These are phyloP conservation scores for Caiman crocodilus DNA, from an alignment of 2,797 vertebrate species.

Conservation along the genomic window DNA sequence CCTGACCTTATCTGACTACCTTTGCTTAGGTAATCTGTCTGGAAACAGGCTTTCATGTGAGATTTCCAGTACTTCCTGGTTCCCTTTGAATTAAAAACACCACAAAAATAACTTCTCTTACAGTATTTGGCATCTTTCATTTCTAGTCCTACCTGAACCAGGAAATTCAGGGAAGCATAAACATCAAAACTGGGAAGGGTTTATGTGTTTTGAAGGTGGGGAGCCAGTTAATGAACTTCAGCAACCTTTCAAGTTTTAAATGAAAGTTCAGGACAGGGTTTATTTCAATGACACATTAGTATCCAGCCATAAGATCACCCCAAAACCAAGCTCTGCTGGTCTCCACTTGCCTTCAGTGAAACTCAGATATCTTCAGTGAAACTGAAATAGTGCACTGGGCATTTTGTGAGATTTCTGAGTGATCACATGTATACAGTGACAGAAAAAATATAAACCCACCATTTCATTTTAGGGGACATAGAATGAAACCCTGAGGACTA, in stretches of 20 bases:
- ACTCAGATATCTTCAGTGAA: neutral
- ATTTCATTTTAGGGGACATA: too few relatives aligned
- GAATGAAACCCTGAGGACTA: too few relatives aligned
- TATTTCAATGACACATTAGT: conserved; percentile 7
- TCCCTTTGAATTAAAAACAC: neutral
- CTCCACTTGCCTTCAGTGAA: neutral
- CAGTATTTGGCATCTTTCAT: conserved; percentile 23
- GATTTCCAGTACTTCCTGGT: neutral
- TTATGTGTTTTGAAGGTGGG: neutral
- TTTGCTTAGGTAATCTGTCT: neutral
- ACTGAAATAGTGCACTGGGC: too few relatives aligned
- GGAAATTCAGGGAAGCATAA: neutral
- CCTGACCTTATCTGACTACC: neutral
- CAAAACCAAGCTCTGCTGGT: neutral
- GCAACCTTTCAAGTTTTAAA: conserved; percentile 46
- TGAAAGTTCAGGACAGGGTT: conserved; percentile 28
- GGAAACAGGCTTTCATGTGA: conserved; percentile 29
- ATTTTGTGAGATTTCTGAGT: too few relatives aligned
- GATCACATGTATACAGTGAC: too few relatives aligned
- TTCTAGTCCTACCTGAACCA: conserved; percentile 51
- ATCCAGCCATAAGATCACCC: neutral
- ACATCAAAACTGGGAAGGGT: conserved; percentile 24
- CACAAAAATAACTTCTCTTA: conserved; percentile 13
- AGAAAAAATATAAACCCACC: too few relatives aligned
- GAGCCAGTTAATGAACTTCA: conserved; percentile 40